These are phyloP conservation scores for Hirudinaria manillensis DNA, from an alignment of 2,888 invertebrate genomes.

Conservation along the genomic window DNA sequence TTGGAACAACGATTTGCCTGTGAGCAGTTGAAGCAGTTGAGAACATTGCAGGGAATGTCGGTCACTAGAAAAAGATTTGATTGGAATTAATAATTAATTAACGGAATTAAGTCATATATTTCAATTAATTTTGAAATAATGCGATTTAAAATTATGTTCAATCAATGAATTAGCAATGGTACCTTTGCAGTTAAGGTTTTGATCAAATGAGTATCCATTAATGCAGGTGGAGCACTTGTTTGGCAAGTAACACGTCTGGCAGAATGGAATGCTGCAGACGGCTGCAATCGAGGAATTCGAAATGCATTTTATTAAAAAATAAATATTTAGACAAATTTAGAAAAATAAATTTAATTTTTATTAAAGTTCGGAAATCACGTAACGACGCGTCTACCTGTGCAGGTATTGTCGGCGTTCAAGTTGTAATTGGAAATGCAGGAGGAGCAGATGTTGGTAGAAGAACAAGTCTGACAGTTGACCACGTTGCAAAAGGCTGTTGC, in stretches of 20 bases:
- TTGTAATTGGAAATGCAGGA: background rate
- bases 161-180: background rate
- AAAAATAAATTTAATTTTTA: no score
- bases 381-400: background rate
- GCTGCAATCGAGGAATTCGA: slow-evolving; percentile 2
- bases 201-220: slow-evolving; percentile 4
- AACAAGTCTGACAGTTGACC: slow-evolving; percentile 16
- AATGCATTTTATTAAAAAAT: slow-evolving; percentile 2
- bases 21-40: background rate
- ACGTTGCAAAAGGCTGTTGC: slow-evolving; percentile 22
- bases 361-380: background rate
- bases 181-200: background rate
- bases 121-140: no score
- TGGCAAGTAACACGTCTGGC: slow-evolving; percentile 2
- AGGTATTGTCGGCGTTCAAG: background rate
- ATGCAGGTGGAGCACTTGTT: background rate
- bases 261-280: slow-evolving; percentile 16
- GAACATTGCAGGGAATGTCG: background rate
- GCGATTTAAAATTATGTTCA: no score
- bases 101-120: no score
- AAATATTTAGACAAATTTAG: background rate
- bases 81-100: no score
- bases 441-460: background rate
- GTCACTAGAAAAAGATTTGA: background rate
- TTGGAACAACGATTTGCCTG: background rate